A percentile compares a stretch with the other conserved stretches of the same genome.
These are phyloP conservation scores for Drosophila parabipectinata DNA, from an alignment of 1,140 invertebrate species.

Conservation along the genomic window DNA sequence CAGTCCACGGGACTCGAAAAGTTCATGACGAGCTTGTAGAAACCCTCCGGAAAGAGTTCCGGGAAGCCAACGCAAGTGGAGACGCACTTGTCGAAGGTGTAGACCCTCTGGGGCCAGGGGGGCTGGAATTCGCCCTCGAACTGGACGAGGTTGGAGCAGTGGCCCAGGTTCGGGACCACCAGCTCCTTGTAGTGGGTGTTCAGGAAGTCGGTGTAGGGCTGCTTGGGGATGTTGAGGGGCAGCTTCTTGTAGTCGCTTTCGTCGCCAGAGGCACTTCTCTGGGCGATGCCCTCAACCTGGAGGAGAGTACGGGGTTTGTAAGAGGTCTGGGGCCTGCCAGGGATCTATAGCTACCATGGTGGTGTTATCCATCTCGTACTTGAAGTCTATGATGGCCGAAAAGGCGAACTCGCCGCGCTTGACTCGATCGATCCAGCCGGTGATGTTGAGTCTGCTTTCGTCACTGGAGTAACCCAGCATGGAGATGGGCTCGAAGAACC, in stretches of 20 bases:
- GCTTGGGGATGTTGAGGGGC: conserved; percentile 41
- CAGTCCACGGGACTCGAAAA: conserved; percentile 31
- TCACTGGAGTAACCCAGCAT: conserved; percentile 23
- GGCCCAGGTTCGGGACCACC: conserved; percentile 30
- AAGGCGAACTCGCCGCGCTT: conserved; percentile 24
- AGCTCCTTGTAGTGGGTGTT: conserved; percentile 48
- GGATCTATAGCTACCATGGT: conserved; percentile 26
- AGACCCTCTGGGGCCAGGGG: conserved; percentile 33
- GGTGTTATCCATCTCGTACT: conserved; percentile 21
- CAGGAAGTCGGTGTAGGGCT: conserved; percentile 18
- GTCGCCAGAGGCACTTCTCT: conserved; percentile 47
- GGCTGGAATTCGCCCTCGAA: conserved; percentile 33
- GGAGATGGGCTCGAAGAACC: conserved; percentile 59
- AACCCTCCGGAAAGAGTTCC: conserved; percentile 37
- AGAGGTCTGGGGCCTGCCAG: not conserved
- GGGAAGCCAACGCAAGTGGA: conserved; percentile 42
- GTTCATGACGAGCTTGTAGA: conserved; percentile 38
- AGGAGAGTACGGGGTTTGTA: not conserved
- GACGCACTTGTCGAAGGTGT: conserved; percentile 34
- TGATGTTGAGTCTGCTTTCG: not conserved
- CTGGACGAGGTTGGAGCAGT: conserved; percentile 51
- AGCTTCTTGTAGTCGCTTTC: conserved; percentile 57
- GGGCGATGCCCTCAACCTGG: conserved; percentile 41
- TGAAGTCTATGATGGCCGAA: conserved; percentile 15
- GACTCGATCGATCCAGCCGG: conserved; percentile 20